Percentiles rank a stretch among this genome's conserved stretches.
These are phyloP conservation scores for Arge pagana DNA, from an alignment of 2,888 invertebrate genomes.

Conservation along the genomic window DNA sequence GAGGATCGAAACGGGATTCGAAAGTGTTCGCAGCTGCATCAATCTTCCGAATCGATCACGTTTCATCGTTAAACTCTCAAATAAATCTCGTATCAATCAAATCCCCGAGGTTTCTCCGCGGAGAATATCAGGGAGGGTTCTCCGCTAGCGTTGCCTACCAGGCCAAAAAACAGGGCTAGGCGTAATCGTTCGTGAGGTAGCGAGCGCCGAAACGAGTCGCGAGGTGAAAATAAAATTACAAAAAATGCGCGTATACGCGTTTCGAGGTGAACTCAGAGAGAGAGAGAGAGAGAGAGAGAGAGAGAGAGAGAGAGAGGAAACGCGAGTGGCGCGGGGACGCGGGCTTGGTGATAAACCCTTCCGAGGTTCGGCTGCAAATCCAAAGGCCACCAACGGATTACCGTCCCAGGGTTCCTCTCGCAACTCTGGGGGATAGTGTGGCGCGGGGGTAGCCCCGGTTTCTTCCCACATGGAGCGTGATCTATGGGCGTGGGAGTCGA, in stretches of 20 bases:
- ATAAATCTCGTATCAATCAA: conserved; percentile 18
- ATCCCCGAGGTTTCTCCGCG: not conserved
- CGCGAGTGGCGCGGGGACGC: not conserved
- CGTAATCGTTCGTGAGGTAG: too few relatives aligned
- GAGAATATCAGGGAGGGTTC: not conserved
- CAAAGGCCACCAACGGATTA: too few relatives aligned
- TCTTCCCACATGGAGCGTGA: too few relatives aligned
- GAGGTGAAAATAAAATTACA: not conserved
- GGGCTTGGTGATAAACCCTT: not conserved
- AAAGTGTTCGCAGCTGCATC: conserved; percentile 9
- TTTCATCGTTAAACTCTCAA: conserved; percentile 17
- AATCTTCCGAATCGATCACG: conserved; percentile 19
- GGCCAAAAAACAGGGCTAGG: not conserved
- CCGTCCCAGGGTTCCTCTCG: too few relatives aligned
- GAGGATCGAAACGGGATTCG: conserved; percentile 18
- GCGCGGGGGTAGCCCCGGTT: too few relatives aligned
- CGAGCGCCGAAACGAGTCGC: too few relatives aligned
- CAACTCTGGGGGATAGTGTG: too few relatives aligned
- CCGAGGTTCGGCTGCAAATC: too few relatives aligned
- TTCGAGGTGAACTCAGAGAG: too few relatives aligned
- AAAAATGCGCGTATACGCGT: too few relatives aligned
- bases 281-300: not conserved
- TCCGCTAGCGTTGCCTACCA: not conserved
- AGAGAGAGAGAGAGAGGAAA: not conserved
- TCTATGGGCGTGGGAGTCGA: too few relatives aligned